Evolutionary conservation across 2,113 vertebrate species (phyloP).

Genomic region (Euleptes europaea): DNA sequence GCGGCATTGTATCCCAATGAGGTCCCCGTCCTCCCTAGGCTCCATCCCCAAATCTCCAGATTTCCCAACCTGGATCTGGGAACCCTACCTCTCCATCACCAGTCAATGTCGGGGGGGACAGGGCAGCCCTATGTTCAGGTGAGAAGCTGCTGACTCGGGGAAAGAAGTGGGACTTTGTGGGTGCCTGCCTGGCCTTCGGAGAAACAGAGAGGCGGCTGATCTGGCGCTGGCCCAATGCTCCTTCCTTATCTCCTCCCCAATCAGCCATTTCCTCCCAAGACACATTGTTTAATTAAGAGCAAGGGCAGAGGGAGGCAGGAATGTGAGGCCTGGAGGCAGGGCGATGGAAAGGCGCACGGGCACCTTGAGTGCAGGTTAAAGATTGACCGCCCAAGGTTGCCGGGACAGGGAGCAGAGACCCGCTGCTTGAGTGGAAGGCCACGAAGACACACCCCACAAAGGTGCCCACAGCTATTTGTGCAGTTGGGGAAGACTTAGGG

Average conservation of each 20-base stretch:
- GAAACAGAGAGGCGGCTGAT: not conserved
- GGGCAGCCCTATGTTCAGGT: too few relatives aligned
- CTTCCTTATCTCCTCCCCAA: slow-evolving; percentile 63
- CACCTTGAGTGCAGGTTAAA: not conserved
- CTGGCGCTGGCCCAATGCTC: slow-evolving; percentile 8
- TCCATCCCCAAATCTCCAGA: too few relatives aligned
- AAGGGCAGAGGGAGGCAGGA: slow-evolving; percentile 48
- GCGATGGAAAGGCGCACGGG: not conserved
- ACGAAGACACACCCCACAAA: not conserved
- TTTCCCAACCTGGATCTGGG: too few relatives aligned
- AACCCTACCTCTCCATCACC: too few relatives aligned
- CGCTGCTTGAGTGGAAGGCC: not conserved
- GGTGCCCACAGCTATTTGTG: not conserved
- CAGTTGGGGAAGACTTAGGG: too few relatives aligned
- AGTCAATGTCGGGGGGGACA: too few relatives aligned
- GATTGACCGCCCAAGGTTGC: not conserved
- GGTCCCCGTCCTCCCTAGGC: too few relatives aligned
- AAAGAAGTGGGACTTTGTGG: accelerated
- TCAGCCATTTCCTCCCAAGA: slow-evolving; percentile 65
- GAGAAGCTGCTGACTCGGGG: too few relatives aligned
- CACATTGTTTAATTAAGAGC: slow-evolving; percentile 67
- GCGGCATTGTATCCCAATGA: too few relatives aligned
- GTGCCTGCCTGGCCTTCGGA: not conserved
- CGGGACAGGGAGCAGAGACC: not conserved
- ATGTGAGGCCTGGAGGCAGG: not conserved